Evolutionary conservation across 2,888 invertebrate species (phyloP).

Genomic region (Sarcophaga subvicina): DNA sequence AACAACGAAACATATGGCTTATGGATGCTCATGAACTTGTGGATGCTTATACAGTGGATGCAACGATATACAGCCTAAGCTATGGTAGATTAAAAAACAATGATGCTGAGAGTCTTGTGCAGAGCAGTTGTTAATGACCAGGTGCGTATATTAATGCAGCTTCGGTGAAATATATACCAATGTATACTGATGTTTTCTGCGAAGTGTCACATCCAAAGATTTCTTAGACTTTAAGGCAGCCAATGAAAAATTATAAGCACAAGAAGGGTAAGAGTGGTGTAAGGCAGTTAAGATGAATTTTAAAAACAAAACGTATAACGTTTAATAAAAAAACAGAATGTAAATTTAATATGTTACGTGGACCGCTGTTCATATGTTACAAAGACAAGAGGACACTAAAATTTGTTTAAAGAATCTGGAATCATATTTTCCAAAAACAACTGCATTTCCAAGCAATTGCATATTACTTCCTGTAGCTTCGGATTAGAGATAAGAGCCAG

Average conservation of each 20-base stretch:
- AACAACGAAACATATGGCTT: constrained; percentile 11
- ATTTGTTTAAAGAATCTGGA: too few relatives aligned
- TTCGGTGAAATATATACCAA: constrained; percentile 16
- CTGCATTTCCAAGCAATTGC: too few relatives aligned
- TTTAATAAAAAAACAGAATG: too few relatives aligned
- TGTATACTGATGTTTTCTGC: constrained; percentile 20
- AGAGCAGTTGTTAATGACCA: constrained; percentile 24
- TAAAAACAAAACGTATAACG: not conserved
- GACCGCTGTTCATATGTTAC: too few relatives aligned
- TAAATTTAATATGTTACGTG: too few relatives aligned
- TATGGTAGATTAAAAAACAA: not conserved
- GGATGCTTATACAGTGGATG: not conserved
- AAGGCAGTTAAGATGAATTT: not conserved
- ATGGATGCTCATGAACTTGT: not conserved
- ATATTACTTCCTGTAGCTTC: too few relatives aligned
- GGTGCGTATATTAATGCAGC: constrained; percentile 51
- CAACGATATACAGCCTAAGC: not conserved
- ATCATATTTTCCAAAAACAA: too few relatives aligned
- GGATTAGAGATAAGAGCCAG: too few relatives aligned
- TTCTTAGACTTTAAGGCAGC: constrained; percentile 43
- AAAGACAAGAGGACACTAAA: too few relatives aligned
- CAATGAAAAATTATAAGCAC: constrained; percentile 5
- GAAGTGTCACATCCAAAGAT: constrained; percentile 41
- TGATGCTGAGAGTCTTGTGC: constrained; percentile 6
- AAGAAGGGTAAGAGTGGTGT: not conserved